Conservation (phyloP, 2,888 invertebrate species). For the Oeneis ivallda region DNA sequence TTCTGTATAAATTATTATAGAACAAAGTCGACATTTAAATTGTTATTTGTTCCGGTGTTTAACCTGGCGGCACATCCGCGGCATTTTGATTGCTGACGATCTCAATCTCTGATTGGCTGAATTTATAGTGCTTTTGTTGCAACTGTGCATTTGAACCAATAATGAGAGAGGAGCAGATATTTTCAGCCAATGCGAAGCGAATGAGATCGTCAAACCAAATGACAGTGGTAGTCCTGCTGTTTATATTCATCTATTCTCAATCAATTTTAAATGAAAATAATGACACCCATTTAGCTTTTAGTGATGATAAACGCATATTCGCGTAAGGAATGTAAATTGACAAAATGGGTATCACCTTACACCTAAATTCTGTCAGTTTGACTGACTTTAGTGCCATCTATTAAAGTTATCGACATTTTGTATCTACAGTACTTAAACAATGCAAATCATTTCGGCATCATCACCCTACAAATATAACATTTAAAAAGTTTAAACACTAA, state of each 20-base stretch:
- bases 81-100: too few relatives aligned
- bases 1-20: neutral
- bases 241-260: neutral
- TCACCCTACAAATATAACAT: neutral
- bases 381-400: conserved; percentile 5
- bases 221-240: too few relatives aligned
- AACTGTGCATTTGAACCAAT: too few relatives aligned
- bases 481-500: neutral
- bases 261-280: neutral
- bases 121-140: too few relatives aligned
- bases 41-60: too few relatives aligned
- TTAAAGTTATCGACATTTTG: neutral
- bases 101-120: too few relatives aligned
- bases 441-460: conserved; percentile 1
- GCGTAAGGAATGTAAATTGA: conserved; percentile 1
- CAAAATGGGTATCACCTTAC: neutral
- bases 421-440: neutral
- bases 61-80: too few relatives aligned
- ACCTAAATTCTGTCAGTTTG: neutral
- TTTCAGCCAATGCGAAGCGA: too few relatives aligned
- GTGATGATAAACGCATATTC: neutral
- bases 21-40: neutral
- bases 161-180: too few relatives aligned
- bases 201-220: too few relatives aligned
- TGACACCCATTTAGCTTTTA: neutral